A percentile compares a stretch with the other conserved stretches of the same genome.
Conservation (phyloP, 1,140 invertebrate genomes). For the Marisa cornuarietis region DNA sequence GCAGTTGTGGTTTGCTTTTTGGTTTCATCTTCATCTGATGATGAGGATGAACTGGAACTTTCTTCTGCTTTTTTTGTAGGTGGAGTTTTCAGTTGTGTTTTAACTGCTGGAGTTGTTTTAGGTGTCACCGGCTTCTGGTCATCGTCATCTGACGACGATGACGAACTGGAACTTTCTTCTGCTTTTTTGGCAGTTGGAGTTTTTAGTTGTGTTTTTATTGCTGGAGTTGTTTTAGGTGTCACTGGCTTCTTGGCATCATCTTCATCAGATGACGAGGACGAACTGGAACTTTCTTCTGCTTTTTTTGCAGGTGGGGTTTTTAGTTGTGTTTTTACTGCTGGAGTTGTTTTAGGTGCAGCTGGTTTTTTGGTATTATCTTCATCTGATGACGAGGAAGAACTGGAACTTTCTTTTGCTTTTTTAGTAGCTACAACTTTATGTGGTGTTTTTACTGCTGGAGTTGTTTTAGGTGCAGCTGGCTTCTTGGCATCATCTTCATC, state of each 20-base stretch:
- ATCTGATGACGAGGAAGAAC: constrained; percentile 19
- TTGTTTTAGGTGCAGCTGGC: constrained; percentile 10
- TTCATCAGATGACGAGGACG: constrained; percentile 20
- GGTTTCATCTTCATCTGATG: constrained; percentile 22
- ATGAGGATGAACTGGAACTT: constrained; percentile 15
- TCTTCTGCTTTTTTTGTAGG: constrained; percentile 12
- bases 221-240: constrained; percentile 7
- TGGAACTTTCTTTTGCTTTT: constrained; percentile 23
- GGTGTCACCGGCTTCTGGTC: constrained; percentile 13
- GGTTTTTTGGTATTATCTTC: constrained; percentile 26
- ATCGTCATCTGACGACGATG: constrained; percentile 23
- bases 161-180: constrained; percentile 13
- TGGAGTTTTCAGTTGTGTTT: neutral
- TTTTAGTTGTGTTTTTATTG: constrained; percentile 15
- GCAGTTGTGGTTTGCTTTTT: constrained; percentile 25
- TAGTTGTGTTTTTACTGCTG: constrained; percentile 16
- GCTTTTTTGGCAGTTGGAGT: neutral
- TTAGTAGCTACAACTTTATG: neutral
- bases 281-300: constrained; percentile 17
- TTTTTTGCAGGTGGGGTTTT: constrained; percentile 16
- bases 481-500: constrained; percentile 26
- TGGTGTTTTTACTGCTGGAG: neutral
- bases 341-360: constrained; percentile 18
- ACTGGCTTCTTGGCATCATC: constrained; percentile 8
- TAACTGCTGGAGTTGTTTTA: constrained; percentile 20